Conservation (phyloP, 2,113 vertebrate genomes). For the Isurus oxyrinchus region DNA sequence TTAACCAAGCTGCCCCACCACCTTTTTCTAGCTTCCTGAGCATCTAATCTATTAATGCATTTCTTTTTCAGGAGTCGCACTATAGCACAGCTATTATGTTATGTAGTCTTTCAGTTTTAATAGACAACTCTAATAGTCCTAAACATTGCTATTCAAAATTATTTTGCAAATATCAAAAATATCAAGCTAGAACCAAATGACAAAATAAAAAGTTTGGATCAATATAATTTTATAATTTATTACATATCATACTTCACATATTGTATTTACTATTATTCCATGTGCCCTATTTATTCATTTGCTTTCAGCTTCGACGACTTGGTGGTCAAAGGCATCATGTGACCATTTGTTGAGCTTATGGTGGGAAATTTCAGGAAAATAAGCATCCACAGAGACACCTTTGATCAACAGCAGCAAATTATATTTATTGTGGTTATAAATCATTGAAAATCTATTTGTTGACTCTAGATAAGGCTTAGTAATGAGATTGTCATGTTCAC, state of each 20-base stretch:
- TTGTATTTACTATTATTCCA: neutral
- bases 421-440: constrained; percentile 11
- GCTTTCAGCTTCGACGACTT: neutral
- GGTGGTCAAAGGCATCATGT: neutral
- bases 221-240: neutral
- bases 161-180: neutral
- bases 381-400: neutral
- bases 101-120: neutral
- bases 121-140: neutral
- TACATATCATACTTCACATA: neutral
- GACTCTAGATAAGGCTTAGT: neutral
- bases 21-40: too few relatives aligned
- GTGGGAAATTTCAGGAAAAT: neutral
- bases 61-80: neutral
- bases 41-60: neutral
- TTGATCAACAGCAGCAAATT: constrained; percentile 17
- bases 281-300: neutral
- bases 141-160: neutral
- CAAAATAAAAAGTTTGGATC: neutral
- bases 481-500: constrained; percentile 29
- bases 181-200: neutral
- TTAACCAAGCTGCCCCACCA: too few relatives aligned
- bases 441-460: constrained; percentile 12
- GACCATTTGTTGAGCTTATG: neutral
- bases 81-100: neutral